These are phyloP conservation scores for Ganaspis sp. DNA, from an alignment of 1,140 invertebrate species.

Conservation along the genomic window DNA sequence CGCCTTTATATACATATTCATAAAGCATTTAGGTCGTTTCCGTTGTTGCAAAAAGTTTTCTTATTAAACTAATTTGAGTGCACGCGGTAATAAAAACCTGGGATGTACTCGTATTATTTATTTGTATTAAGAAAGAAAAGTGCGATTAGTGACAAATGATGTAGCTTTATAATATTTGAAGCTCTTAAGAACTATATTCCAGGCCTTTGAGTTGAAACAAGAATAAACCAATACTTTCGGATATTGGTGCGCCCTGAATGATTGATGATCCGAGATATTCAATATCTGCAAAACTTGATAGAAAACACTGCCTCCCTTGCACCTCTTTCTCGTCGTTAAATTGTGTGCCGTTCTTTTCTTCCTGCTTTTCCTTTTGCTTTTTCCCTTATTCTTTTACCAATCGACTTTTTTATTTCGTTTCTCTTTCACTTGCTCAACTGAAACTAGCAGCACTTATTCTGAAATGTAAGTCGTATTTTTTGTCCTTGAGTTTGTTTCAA, in stretches of 20 bases:
- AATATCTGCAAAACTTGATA: conserved; percentile 71
- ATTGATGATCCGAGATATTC: conserved; percentile 74
- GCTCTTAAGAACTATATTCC: conserved; percentile 70
- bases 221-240: conserved; percentile 72
- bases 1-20: too few species aligned
- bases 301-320: conserved; percentile 40
- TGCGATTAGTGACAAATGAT: too few species aligned
- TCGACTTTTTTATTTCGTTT: neutral
- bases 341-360: conserved; percentile 29
- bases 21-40: too few species aligned
- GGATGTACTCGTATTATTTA: too few species aligned
- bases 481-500: neutral
- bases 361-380: neutral
- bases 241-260: conserved; percentile 66
- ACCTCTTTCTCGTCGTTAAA: neutral
- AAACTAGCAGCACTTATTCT: neutral
- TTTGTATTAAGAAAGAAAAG: too few species aligned
- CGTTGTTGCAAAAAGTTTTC: too few species aligned
- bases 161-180: too few species aligned
- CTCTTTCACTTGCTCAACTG: neutral
- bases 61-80: too few species aligned
- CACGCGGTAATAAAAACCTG: too few species aligned
- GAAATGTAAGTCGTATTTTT: neutral
- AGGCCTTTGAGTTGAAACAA: conserved; percentile 66
- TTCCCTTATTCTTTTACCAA: neutral